A percentile compares a stretch with the other conserved stretches of the same genome.
These are phyloP conservation scores for Onychomys leucogaster DNA, from an alignment of 2,797 vertebrate species.

Conservation along the genomic window DNA sequence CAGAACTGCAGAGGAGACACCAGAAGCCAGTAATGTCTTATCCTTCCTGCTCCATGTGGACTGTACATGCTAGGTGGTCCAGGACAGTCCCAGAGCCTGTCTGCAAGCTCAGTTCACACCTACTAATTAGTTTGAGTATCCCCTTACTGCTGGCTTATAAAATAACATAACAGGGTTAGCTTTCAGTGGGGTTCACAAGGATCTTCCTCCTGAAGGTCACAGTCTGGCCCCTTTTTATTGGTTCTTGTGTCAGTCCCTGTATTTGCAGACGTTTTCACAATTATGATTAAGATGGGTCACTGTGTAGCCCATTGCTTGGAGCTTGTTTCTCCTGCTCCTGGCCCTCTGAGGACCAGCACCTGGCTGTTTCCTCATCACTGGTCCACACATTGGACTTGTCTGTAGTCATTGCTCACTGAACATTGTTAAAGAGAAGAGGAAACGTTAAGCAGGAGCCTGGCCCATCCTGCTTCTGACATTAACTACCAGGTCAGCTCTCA, in stretches of 20 bases:
- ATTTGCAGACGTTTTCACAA: not conserved
- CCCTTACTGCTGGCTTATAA: not conserved
- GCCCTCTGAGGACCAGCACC: not conserved
- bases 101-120: not conserved
- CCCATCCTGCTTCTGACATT: not conserved
- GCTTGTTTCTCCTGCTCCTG: not conserved
- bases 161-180: not conserved
- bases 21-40: not conserved
- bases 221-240: not conserved
- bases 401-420: not conserved
- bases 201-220: not conserved
- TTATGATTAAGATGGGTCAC: not conserved
- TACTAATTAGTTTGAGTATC: not conserved
- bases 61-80: not conserved
- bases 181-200: not conserved
- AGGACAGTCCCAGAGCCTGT: not conserved
- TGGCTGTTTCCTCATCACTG: not conserved
- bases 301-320: not conserved
- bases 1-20: not conserved
- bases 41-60: not conserved
- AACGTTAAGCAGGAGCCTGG: not conserved
- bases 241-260: not conserved
- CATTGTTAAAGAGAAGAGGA: not conserved
- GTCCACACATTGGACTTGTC: no score
- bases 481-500: not conserved